Base-by-base conservation (phyloP, 2,888 invertebrate species). In the Pemphredon lugubris region DNA sequence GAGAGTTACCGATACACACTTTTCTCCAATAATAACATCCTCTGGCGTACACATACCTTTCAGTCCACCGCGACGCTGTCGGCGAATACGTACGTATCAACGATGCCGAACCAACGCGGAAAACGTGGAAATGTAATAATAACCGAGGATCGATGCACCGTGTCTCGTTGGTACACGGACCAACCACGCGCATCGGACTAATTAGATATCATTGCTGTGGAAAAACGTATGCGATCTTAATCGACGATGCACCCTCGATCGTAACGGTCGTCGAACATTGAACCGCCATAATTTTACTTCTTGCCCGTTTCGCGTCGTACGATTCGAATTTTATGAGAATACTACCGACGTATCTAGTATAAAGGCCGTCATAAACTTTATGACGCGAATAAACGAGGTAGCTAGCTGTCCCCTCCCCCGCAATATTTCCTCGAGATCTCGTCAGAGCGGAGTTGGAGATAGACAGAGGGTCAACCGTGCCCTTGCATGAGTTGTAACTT, bases 361-460 rank as follows among this genome's bases (percentile, higher is more conserved):
- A 50, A 63, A 55, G 21, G 50, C 42, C 5, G 37, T 9, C 30
- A 40, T 65, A 58, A 70, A 66, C 14, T 70, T 70, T 54, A 70
- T 18, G 54, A 48, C 13, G 13, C 48, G 65, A 54, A 26, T 48
- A 30, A 65, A 53, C 13, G 47, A 26, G 34, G n/a, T 57, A 51
- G 30, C 40, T 45, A 9, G 20, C 5, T 34, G 39, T 44, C 30
- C n/a, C 21, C 13, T 18, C 23, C 11, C 16, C 16, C 9, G n/a
- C 18, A n/a, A 7, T n/a, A n/a, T 34, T 30, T 45, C 13, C 18
- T 2, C 2, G 13, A 18, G 1, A 18, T 21, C 26, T 48, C 16
- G 13, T 26, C 30, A 21, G 9, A 14, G 0, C 2, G 1, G n/a
- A 4, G 7, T 4, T 30, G 6, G 11, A 23, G 6, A 9, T 13